Base-by-base conservation (phyloP, 2,888 invertebrate species). In the Caenorhabditis becei region DNA sequence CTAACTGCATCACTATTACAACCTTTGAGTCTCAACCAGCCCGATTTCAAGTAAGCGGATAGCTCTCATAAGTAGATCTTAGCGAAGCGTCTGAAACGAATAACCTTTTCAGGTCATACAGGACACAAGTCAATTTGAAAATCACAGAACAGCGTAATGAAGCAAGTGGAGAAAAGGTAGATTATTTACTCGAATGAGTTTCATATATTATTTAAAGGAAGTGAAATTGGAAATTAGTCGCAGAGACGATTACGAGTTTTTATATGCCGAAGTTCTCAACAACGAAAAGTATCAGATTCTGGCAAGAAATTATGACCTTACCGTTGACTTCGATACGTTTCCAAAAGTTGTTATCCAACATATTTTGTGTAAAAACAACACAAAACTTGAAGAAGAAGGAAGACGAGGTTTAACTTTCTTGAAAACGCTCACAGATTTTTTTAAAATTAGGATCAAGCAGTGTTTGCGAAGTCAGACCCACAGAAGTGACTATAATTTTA, bases 31-130 rank as follows among this genome's bases (percentile, higher is more conserved):
- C 23, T 37, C 14, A 63, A 54, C 53, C 69, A 67, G 28, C 23
- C 49, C 1, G 80, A 80, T 51, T 80, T 58, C 47, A 80, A 80
- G 80, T 80, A 20, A 79, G 44, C n/a, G n/a, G n/a, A n/a, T n/a
- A n/a, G n/a, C n/a, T n/a, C n/a, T n/a, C n/a, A n/a, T n/a, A n/a
- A n/a, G n/a, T n/a, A n/a, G n/a, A n/a, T n/a, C n/a, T n/a, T n/a
- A n/a, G n/a, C n/a, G n/a, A n/a, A n/a, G n/a, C n/a, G n/a, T n/a
- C n/a, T n/a, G n/a, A n/a, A n/a, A n/a, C n/a, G n/a, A n/a, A n/a
- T n/a, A n/a, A n/a, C n/a, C n/a, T n/a, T n/a, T 41, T 41, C 14
- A 80, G 79, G 32, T 62, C 74, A 16, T 80, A 80, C 63, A 62
- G 58, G 47, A 69, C 69, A 3, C 54, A 44, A 26, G 59, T 80